Evolutionary conservation across 1,140 invertebrate species (phyloP), one percentile per base, ranked within the genome.

Genomic region (Drosophila saltans): DNA sequence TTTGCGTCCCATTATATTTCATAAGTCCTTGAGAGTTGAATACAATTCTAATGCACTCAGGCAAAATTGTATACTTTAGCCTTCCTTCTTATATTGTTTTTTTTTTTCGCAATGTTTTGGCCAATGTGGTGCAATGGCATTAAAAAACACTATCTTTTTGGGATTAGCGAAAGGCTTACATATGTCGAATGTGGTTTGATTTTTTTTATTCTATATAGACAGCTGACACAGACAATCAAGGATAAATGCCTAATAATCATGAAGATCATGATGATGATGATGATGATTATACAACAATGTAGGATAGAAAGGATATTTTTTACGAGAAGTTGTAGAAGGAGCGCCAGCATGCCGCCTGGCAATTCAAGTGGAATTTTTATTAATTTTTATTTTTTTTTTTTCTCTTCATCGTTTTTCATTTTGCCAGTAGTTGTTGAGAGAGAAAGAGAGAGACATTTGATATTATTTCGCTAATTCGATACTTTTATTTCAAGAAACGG

Each of bases 381-480:
- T 59, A 8, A 43, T 55, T n/a, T 66, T 41, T 66, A 24, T 72
- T 4, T 10, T 30, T 9, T 30, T 9, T 33, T 64, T 62, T 75
- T 63, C 63, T 36, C 57, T 39, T 58, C 58, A 48, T 58, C 52
- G 21, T 52, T 60, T 64, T 30, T n/a, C 39, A 75, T 75, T 73
- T 56, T 33, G 10, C 59, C 65, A 40, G 74, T 69, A 75, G 73
- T 75, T 58, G 73, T 61, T 59, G 73, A 59, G 55, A 16, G 16
- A 16, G 16, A 16, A 16, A 16, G 16, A 16, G 16, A 16, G 16
- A 75, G 75, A 84, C 77, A 91, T 91, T 66, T 66, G 88, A 91
- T 91, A 91, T 88, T 91, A 91, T 91, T 88, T 79, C 83, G 88
- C 83, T 91, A 91, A 91, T 91, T 91, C 88, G 88, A 91, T 91